Evolutionary conservation across 2,113 vertebrate species (phyloP).

Genomic region (Hippopotamus amphibius): DNA sequence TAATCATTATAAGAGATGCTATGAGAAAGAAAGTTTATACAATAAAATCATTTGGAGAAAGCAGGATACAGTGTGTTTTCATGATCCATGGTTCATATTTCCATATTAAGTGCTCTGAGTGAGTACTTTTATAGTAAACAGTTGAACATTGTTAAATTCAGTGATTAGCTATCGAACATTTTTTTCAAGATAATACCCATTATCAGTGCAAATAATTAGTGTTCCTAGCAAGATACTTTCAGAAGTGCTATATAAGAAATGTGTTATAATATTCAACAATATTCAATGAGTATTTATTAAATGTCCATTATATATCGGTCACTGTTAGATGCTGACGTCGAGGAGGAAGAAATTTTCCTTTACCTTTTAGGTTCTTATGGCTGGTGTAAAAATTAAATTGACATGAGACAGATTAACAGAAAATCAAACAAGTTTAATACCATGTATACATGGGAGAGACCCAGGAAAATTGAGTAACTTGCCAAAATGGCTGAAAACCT

Average conservation of each 20-base stretch:
- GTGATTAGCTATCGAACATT: background rate
- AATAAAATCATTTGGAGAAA: conserved; percentile 12
- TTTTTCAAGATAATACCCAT: background rate
- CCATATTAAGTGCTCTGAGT: background rate
- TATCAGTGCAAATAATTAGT: background rate
- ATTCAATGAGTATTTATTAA: background rate
- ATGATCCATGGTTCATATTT: background rate
- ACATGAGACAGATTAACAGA: background rate
- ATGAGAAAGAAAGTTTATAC: background rate
- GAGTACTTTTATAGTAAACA: background rate
- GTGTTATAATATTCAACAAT: background rate
- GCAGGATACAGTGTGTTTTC: background rate
- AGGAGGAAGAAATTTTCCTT: background rate
- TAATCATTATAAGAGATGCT: background rate
- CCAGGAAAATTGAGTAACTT: background rate
- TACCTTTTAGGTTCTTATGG: background rate
- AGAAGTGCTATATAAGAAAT: background rate
- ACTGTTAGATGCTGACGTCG: accelerated
- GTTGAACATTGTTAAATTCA: background rate
- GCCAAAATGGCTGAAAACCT: background rate
- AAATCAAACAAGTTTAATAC: background rate
- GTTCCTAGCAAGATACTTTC: background rate
- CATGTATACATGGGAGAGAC: background rate
- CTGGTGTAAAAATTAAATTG: background rate
- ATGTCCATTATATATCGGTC: background rate